Evolutionary conservation across 2,888 invertebrate species (phyloP).

Genomic region (Odontothrips loti): DNA sequence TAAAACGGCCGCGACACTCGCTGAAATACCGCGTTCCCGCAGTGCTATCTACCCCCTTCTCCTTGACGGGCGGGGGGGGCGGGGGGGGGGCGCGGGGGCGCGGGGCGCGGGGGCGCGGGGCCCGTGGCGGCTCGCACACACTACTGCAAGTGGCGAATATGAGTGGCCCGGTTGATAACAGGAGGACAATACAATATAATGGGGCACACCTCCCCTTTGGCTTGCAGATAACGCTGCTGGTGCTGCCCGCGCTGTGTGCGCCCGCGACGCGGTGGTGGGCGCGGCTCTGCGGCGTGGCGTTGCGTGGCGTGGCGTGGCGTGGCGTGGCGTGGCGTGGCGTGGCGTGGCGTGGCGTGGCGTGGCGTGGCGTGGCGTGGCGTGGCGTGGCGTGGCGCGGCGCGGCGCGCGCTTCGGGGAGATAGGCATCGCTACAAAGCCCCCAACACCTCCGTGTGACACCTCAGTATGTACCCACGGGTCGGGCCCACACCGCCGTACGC

Average conservation of each 20-base stretch:
- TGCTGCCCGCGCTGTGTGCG: not conserved
- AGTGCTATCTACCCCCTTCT: no score
- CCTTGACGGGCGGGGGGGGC: no score
- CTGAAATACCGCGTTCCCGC: not conserved
- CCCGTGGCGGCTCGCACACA: not conserved
- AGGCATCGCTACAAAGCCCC: not conserved
- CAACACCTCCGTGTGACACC: conserved; percentile 2
- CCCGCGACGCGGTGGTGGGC: not conserved
- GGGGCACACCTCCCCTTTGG: no score
- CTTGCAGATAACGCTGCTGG: no score
- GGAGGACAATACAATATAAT: not conserved
- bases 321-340: not conserved
- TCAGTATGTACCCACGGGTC: not conserved
- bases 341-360: not conserved
- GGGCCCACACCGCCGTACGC: not conserved
- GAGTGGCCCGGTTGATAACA: not conserved
- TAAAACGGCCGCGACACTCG: not conserved
- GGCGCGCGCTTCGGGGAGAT: not conserved
- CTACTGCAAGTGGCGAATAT: not conserved
- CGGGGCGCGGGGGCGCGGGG: not conserved
- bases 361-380: not conserved
- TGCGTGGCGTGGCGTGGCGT: not conserved
- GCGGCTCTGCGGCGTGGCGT: not conserved
- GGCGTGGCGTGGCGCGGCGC: not conserved
- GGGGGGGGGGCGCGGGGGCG: not conserved